These are phyloP conservation scores for Cephalopholis sonnerati DNA, from an alignment of 2,113 vertebrate species.

Conservation along the genomic window DNA sequence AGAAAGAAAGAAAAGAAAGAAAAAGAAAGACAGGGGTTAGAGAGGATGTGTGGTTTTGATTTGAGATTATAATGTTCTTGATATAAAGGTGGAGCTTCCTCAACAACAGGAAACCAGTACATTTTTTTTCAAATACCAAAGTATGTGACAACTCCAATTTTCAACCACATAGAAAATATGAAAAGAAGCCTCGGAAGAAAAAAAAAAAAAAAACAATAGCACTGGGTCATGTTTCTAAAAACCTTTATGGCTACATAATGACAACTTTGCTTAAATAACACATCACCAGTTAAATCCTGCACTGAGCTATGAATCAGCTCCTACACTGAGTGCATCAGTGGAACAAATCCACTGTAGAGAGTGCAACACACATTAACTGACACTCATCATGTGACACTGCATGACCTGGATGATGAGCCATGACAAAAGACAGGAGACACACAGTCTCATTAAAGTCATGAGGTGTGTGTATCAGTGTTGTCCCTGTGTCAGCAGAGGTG, in stretches of 20 bases:
- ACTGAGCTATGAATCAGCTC: background rate
- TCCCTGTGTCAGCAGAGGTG: too few species aligned
- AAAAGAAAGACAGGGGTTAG: background rate
- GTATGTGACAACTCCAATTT: background rate
- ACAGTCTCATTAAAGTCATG: too few species aligned
- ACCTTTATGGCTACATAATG: background rate
- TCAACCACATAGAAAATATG: background rate
- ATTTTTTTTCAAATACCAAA: background rate
- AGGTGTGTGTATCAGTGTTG: too few species aligned
- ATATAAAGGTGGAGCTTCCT: conserved; percentile 30
- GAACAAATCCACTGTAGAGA: background rate
- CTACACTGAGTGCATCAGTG: background rate
- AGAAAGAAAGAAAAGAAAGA: background rate
- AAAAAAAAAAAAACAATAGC: background rate
- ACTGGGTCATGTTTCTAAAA: background rate
- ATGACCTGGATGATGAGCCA: too few species aligned
- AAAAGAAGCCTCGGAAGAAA: too few species aligned
- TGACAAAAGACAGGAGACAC: too few species aligned
- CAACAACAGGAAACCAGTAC: conserved; percentile 53
- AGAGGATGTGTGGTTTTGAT: conserved; percentile 45
- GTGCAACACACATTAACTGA: background rate
- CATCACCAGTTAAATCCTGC: background rate
- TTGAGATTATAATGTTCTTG: conserved; percentile 23
- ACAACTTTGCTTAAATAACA: background rate
- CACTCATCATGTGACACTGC: background rate